Evolutionary conservation across 1,140 invertebrate genomes (phyloP).

Genomic region (Heterodera carotae): DNA sequence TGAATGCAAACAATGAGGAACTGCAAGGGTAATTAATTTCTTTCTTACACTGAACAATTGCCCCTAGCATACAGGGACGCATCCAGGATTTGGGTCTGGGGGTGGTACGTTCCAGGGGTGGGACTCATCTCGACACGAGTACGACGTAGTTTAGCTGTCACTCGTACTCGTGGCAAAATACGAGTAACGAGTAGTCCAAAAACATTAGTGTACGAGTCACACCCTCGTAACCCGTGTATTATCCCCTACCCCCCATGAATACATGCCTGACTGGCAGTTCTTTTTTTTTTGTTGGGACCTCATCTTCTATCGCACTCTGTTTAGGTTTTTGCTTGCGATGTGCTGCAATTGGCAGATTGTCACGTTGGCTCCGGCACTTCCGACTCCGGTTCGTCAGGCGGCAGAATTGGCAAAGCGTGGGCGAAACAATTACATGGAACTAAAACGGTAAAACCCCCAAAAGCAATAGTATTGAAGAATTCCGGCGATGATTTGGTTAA

Average conservation of each 20-base stretch:
- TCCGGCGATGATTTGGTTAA: too few relatives aligned
- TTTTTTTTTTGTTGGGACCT: neutral
- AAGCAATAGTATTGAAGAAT: neutral
- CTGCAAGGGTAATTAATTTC: constrained; percentile 12
- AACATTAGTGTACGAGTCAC: too few relatives aligned
- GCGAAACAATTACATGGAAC: constrained; percentile 26
- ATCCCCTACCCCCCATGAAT: too few relatives aligned
- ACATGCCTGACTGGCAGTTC: too few relatives aligned
- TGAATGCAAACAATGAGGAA: constrained; percentile 29
- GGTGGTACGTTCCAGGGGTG: too few relatives aligned
- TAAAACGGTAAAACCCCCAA: neutral
- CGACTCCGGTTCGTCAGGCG: constrained; percentile 23
- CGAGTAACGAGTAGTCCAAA: too few relatives aligned
- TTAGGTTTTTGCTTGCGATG: constrained; percentile 11
- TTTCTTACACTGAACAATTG: neutral
- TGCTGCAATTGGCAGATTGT: constrained; percentile 34
- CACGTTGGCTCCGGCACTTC: constrained; percentile 10
- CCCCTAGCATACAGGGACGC: too few relatives aligned
- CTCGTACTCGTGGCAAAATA: too few relatives aligned
- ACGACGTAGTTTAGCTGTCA: too few relatives aligned
- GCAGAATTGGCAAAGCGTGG: constrained; percentile 32
- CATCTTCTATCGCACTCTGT: neutral
- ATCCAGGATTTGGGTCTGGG: too few relatives aligned
- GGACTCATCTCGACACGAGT: too few relatives aligned
- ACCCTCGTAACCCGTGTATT: too few relatives aligned